Conservation (phyloP, 1,140 invertebrate genomes). For the Euura saliciscinereae region DNA sequence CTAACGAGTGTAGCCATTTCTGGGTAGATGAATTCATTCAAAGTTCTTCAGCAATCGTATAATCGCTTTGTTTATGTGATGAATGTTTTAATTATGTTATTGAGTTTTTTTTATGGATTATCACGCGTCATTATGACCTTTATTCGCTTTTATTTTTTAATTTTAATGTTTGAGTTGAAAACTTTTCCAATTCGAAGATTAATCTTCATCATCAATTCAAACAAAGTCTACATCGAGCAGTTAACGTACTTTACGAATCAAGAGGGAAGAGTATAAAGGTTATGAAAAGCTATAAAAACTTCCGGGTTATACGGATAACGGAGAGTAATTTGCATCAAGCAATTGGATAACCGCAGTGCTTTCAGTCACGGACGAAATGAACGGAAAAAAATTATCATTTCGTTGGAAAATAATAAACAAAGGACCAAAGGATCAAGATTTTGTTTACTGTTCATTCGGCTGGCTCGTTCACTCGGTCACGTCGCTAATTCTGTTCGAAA, state of each 20-base stretch:
- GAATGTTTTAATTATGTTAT: no score
- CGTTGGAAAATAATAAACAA: neutral
- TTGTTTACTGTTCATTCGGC: neutral
- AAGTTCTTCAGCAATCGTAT: no score
- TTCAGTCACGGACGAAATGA: neutral
- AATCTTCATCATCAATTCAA: neutral
- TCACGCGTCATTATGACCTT: no score
- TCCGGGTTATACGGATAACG: neutral
- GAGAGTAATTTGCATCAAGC: neutral
- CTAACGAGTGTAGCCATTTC: no score
- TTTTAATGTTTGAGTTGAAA: neutral
- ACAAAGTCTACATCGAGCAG: neutral
- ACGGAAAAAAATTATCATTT: neutral
- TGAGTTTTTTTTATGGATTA: no score
- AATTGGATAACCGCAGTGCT: neutral
- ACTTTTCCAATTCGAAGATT: neutral
- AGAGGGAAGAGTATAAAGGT: neutral
- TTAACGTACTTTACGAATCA: neutral
- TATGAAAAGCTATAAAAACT: neutral
- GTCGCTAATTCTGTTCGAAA: no score
- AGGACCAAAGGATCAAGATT: neutral
- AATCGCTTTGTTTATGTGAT: no score
- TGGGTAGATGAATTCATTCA: no score
- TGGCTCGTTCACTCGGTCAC: no score
- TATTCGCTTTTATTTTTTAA: no score